Percentiles rank a stretch among this genome's conserved stretches.
phyloP scores from a whole-genome alignment of 2,113 vertebrate species.

The Channa maculata region DNA sequence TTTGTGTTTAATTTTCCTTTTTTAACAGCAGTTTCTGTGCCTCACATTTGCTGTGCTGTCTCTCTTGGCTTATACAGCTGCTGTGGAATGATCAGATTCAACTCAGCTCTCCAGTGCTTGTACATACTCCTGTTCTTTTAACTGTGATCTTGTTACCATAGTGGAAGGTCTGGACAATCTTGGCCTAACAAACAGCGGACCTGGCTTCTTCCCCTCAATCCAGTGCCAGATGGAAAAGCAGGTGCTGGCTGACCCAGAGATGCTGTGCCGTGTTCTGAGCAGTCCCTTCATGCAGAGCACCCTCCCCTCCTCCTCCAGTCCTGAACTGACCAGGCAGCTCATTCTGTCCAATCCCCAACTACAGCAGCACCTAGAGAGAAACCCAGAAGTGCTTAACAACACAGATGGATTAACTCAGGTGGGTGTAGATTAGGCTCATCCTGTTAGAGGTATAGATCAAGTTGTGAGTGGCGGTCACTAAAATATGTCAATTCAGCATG shows the following conservation, averaged over 20 bases:
- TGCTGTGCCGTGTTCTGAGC: slow-evolving; percentile 44
- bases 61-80: not conserved
- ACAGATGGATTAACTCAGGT: slow-evolving; percentile 52
- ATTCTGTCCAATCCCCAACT: slow-evolving; percentile 58
- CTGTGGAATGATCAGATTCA: not conserved
- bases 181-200: slow-evolving; percentile 15
- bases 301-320: slow-evolving; percentile 45
- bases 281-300: slow-evolving; percentile 50
- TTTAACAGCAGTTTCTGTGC: not conserved
- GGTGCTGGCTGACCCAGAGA: slow-evolving; percentile 52
- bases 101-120: not conserved
- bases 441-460: too few relatives aligned
- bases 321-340: slow-evolving; percentile 51
- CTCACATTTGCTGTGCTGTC: not conserved
- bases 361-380: slow-evolving; percentile 59
- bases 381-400: slow-evolving; percentile 57
- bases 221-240: slow-evolving; percentile 62
- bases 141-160: slow-evolving; percentile 21
- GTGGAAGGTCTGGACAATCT: slow-evolving; percentile 53
- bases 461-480: too few relatives aligned
- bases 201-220: slow-evolving; percentile 43
- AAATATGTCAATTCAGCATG: too few relatives aligned
- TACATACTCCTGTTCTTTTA: not conserved
- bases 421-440: not conserved
- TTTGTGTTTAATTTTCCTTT: not conserved